Evolutionary conservation across 2,888 invertebrate species (phyloP).

Genomic region (Phania funesta): DNA sequence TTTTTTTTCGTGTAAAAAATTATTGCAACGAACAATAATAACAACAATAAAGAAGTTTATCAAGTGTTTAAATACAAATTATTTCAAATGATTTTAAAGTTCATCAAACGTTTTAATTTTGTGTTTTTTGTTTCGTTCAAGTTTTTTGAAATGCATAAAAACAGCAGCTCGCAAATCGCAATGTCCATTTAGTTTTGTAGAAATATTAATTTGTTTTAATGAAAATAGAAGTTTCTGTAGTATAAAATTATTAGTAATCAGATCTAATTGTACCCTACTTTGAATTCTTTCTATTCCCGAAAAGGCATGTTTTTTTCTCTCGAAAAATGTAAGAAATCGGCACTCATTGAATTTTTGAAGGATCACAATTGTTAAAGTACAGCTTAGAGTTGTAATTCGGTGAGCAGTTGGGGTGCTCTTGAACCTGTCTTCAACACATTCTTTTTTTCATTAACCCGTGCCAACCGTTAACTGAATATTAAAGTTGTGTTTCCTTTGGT

Average conservation of each 20-base stretch:
- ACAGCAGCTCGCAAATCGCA: constrained; percentile 23
- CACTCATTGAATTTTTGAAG: too few relatives aligned
- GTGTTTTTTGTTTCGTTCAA: neutral
- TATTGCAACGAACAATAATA: neutral
- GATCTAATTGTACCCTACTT: neutral
- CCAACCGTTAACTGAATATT: too few relatives aligned
- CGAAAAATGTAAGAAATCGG: too few relatives aligned
- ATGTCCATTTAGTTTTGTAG: constrained; percentile 13
- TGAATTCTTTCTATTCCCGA: neutral
- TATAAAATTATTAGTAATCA: neutral
- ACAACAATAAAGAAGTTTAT: constrained; percentile 49
- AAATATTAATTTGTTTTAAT: constrained; percentile 7
- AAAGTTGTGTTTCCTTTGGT: too few relatives aligned
- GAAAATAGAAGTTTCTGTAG: neutral
- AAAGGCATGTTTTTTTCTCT: too few relatives aligned
- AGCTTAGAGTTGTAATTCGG: too few relatives aligned
- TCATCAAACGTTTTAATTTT: constrained; percentile 63
- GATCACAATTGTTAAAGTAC: too few relatives aligned
- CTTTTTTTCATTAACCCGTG: too few relatives aligned
- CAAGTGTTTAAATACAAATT: constrained; percentile 61
- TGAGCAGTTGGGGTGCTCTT: too few relatives aligned
- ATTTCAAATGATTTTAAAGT: constrained; percentile 61
- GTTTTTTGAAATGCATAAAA: neutral
- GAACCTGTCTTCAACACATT: too few relatives aligned
- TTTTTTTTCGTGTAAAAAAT: neutral